Evolutionary conservation across 2,113 vertebrate species (phyloP), one percentile per base, ranked within the genome.

Genomic region (Corydoras maculifer): DNA sequence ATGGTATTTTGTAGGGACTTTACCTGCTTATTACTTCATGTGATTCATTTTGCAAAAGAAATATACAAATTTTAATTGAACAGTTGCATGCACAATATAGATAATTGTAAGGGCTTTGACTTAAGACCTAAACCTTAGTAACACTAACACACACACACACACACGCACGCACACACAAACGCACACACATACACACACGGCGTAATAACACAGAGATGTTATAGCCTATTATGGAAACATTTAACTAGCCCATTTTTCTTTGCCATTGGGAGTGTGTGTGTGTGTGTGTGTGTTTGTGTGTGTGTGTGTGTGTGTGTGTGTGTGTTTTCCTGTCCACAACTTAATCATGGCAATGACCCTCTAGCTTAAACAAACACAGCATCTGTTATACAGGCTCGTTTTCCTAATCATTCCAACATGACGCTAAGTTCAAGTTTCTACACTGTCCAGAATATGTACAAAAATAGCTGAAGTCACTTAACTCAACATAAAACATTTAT

Each of bases 341-440:
- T 65, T 79, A 79, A 79, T 79, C 77, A 79, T 79, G 77, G 74
- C 77, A 75, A 73, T 79, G 77, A 79, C 77, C 77, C 58, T 58
- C 72, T 43, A 50, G 25, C 74, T 76, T 79, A 79, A 60, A 79
- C 74, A 75, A 79, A 79, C 77, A 78, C 57, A 58, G 58, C 48
- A 72, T 79, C 73, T 51, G 50, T 79, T 75, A 62, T 48, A 72
- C 58, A 69, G 65, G 54, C 61, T 61, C 43, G 15, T 31, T 53
- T 70, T 59, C 54, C 58, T 75, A 79, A 79, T 75, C 73, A 78
- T 69, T 70, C 65, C 58, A 49, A 49, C 65, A 69, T 78, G 72
- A 72, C 64, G 69, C 73, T 78, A 71, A 71, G 76, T 78, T 75
- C 69, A 78, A 73, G 68, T 72, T 66, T 69, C 60, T 48, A 69